A percentile compares a stretch with the other conserved stretches of the same genome.
phyloP scores from a whole-genome alignment of 92 coral and sea anemone genomes.

The Umimayanthus kanabou region DNA sequence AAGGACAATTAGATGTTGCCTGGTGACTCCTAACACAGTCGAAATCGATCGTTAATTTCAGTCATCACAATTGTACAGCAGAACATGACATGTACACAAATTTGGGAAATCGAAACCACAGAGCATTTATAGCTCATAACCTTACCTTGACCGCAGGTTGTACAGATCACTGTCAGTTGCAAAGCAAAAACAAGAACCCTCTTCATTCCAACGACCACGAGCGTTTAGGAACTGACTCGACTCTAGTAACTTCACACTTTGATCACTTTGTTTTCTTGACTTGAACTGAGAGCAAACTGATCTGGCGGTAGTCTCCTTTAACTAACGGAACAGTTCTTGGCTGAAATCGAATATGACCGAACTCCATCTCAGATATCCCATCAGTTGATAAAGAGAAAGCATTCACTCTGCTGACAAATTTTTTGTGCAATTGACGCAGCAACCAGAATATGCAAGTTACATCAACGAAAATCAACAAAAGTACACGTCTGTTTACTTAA shows the following conservation, averaged over 20 bases:
- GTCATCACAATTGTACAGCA: not conserved
- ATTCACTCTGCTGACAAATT: not conserved
- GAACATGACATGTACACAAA: not conserved
- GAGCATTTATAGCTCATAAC: not conserved
- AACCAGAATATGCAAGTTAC: constrained; percentile 18
- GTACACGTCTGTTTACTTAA: constrained; percentile 26
- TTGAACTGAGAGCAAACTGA: not conserved
- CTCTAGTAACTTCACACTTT: not conserved
- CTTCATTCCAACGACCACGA: constrained; percentile 27
- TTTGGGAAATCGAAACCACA: not conserved
- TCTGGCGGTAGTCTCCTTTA: not conserved
- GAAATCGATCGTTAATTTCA: too few relatives aligned
- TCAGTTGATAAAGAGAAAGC: not conserved
- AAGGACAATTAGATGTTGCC: not conserved
- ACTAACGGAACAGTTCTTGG: not conserved
- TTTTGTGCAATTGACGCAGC: not conserved
- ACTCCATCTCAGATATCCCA: not conserved
- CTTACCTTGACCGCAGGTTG: constrained; percentile 39
- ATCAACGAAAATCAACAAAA: not conserved
- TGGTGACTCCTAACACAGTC: not conserved
- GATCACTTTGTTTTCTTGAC: not conserved
- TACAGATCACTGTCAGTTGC: not conserved
- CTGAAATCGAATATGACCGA: not conserved
- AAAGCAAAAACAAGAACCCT: not conserved
- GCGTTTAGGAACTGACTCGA: not conserved